Conservation (phyloP, 2,113 vertebrate species). For the Kobus ellipsiprymnus region DNA sequence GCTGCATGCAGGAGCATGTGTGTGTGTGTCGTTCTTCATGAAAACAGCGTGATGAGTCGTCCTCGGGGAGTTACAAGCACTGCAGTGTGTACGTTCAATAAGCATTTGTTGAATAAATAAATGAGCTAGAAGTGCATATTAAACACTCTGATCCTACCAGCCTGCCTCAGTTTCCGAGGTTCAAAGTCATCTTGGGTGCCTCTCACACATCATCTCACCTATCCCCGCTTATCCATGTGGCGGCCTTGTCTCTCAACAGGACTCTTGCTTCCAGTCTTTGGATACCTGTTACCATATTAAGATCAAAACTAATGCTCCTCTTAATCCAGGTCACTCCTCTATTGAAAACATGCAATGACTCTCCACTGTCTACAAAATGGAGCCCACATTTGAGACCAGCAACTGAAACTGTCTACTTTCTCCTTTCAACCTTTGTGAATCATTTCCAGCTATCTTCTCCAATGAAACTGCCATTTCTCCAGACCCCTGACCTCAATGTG, state of each 20-base stretch:
- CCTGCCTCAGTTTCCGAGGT: neutral
- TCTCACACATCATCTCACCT: neutral
- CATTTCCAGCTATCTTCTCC: neutral
- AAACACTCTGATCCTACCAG: neutral
- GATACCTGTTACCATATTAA: neutral
- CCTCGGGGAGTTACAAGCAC: neutral
- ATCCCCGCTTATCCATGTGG: neutral
- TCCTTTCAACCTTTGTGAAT: neutral
- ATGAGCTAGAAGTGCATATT: neutral
- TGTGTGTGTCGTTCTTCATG: neutral
- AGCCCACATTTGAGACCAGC: neutral
- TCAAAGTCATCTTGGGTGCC: neutral
- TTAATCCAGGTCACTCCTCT: neutral
- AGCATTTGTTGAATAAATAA: neutral
- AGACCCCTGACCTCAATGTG: neutral
- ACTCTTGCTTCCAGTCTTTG: neutral
- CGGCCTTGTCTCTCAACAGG: neutral
- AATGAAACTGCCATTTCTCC: neutral
- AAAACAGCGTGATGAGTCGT: neutral
- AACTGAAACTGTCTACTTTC: neutral
- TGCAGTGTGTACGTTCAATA: neutral
- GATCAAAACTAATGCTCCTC: neutral
- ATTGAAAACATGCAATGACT: neutral
- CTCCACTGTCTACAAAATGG: neutral
- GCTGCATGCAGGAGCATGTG: fast-evolving